Evolutionary conservation across 2,113 vertebrate species (phyloP).

Genomic region (Orcinus orca): DNA sequence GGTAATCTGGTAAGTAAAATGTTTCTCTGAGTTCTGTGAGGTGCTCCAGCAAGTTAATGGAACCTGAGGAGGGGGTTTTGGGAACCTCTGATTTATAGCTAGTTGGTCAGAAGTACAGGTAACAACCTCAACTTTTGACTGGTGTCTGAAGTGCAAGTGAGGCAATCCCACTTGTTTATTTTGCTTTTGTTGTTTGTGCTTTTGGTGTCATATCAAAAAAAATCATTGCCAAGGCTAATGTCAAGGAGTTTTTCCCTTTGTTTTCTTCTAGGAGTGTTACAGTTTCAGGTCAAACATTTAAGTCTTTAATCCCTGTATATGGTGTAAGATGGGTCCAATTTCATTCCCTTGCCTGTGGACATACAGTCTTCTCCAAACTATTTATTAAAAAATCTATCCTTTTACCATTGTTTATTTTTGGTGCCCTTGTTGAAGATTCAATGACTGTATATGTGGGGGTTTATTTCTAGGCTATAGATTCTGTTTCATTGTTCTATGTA

Average conservation of each 20-base stretch:
- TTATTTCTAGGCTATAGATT: neutral
- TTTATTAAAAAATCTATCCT: neutral
- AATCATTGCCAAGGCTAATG: neutral
- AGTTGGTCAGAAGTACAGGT: neutral
- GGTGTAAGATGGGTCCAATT: neutral
- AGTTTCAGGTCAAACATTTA: neutral
- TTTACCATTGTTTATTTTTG: neutral
- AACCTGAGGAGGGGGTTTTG: neutral
- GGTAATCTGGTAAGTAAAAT: neutral
- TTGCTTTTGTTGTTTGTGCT: neutral
- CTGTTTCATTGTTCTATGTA: neutral
- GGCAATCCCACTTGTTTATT: neutral
- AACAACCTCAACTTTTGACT: neutral
- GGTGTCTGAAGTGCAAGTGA: neutral
- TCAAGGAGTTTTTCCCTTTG: neutral
- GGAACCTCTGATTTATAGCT: neutral
- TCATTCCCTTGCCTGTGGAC: neutral
- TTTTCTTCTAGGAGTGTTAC: neutral
- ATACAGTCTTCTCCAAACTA: neutral
- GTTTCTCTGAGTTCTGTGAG: neutral
- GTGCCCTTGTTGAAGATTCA: neutral
- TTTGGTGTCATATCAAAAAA: neutral
- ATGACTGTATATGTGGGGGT: neutral
- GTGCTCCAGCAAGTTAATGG: neutral
- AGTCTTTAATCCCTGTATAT: neutral